These are phyloP conservation scores for Lepidotrigona ventralis DNA, from an alignment of 1,140 invertebrate species.

Conservation along the genomic window DNA sequence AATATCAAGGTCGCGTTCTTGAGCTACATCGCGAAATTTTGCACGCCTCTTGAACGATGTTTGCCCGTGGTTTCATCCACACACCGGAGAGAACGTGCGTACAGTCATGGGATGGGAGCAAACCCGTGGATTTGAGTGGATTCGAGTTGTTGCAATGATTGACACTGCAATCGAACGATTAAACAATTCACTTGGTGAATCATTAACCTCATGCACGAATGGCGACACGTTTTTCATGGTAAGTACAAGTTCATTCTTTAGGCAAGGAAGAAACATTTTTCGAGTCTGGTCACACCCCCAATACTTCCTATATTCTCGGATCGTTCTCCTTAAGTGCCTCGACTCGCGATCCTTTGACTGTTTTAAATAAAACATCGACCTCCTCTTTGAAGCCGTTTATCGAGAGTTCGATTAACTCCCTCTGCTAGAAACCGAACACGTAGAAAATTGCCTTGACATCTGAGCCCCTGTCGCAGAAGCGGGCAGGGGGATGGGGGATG, in stretches of 20 bases:
- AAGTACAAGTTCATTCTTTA: background rate
- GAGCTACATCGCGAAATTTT: slow-evolving; percentile 33
- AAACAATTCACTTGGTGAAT: slow-evolving; percentile 4
- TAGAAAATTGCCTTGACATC: background rate
- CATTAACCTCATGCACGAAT: background rate
- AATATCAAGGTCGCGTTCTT: slow-evolving; percentile 46
- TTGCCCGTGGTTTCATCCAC: background rate
- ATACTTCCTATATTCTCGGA: background rate
- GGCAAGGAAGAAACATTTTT: background rate
- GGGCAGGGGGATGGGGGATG: background rate
- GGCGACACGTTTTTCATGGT: no score
- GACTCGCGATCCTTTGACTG: background rate
- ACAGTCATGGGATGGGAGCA: background rate
- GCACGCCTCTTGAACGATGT: slow-evolving; percentile 1
- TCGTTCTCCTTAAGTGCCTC: background rate
- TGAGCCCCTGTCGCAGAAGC: background rate
- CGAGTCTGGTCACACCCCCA: background rate
- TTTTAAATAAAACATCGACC: slow-evolving; percentile 1
- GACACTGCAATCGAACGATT: background rate
- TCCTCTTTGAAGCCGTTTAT: background rate
- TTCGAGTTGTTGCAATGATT: background rate
- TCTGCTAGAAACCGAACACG: background rate
- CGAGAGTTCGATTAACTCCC: background rate
- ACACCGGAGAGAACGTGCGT: background rate
- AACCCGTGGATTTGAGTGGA: background rate